Evolutionary conservation across 2,797 vertebrate species (phyloP).

Genomic region (Fistularia tabacaria): DNA sequence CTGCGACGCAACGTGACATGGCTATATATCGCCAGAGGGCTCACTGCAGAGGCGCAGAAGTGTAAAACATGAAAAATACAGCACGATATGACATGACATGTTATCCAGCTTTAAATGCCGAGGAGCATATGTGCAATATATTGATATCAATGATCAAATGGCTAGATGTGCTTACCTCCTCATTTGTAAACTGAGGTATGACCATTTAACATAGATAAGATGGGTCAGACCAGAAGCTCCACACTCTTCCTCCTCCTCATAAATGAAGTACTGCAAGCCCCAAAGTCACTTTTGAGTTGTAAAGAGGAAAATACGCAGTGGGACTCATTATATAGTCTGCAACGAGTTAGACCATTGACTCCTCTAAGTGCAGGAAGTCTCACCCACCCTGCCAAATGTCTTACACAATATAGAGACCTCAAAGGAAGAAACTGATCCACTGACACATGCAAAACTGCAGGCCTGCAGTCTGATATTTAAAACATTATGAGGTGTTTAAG

Average conservation of each 20-base stretch:
- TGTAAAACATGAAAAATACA: neutral
- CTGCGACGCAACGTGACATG: constrained; percentile 30
- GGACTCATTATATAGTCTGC: constrained; percentile 45
- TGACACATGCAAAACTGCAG: too few species aligned
- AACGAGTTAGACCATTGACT: constrained; percentile 11
- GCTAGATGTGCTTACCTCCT: too few species aligned
- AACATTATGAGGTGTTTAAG: too few species aligned
- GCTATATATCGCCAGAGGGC: constrained; percentile 1
- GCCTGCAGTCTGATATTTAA: too few species aligned
- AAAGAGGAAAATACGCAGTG: constrained; percentile 33
- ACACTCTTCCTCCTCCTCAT: constrained; percentile 13
- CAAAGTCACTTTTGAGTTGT: constrained; percentile 15
- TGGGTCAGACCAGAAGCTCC: neutral
- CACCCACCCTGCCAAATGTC: constrained; percentile 1
- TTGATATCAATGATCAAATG: too few species aligned
- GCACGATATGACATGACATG: too few species aligned
- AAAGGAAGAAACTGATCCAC: too few species aligned
- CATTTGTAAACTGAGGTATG: too few species aligned
- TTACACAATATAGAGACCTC: constrained; percentile 15
- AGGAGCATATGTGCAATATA: too few species aligned
- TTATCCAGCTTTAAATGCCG: too few species aligned
- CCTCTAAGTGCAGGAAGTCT: neutral
- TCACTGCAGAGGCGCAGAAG: neutral
- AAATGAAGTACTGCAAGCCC: constrained; percentile 15
- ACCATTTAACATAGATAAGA: too few species aligned